phyloP scores from a whole-genome alignment of 2,797 vertebrate genomes.

The Macroramphosus scolopax region DNA sequence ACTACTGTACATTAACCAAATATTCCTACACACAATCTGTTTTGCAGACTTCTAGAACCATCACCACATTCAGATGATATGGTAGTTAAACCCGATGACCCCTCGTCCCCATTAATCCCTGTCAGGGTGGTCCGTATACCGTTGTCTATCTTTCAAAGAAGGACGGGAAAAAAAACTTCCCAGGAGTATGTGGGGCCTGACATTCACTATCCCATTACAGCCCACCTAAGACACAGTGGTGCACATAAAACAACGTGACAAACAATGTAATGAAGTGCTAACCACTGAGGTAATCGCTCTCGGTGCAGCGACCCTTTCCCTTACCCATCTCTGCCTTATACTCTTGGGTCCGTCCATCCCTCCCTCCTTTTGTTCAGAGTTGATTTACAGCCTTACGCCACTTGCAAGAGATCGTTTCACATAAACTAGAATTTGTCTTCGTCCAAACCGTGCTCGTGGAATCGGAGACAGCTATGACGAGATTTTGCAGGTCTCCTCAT shows the following conservation, averaged over 20 bases:
- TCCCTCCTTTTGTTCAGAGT: constrained; percentile 7
- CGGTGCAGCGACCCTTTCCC: too few species aligned
- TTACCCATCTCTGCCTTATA: constrained; percentile 27
- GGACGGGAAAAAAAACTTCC: constrained; percentile 46
- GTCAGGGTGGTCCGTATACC: constrained; percentile 67
- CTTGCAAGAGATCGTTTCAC: constrained; percentile 42
- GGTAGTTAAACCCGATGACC: constrained; percentile 43
- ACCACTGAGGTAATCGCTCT: constrained; percentile 70
- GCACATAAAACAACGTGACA: constrained; percentile 67
- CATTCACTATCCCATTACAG: constrained; percentile 71
- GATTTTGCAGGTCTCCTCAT: constrained; percentile 45
- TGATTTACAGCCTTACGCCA: constrained; percentile 30
- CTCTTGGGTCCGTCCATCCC: constrained; percentile 15
- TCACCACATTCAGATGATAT: constrained; percentile 33
- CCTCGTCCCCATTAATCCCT: constrained; percentile 44
- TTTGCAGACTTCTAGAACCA: constrained; percentile 39
- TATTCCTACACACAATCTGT: constrained; percentile 8
- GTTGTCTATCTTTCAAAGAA: constrained; percentile 50
- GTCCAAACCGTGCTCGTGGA: constrained; percentile 42
- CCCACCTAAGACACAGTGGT: constrained; percentile 67
- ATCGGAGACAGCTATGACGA: constrained; percentile 46
- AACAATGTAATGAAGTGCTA: constrained; percentile 76
- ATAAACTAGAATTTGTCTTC: constrained; percentile 47
- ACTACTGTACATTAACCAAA: constrained; percentile 14
- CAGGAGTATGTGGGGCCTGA: constrained; percentile 67